A percentile compares a stretch with the other conserved stretches of the same genome.
phyloP scores from a whole-genome alignment of 2,113 vertebrate genomes.

The Eretmochelys imbricata region DNA sequence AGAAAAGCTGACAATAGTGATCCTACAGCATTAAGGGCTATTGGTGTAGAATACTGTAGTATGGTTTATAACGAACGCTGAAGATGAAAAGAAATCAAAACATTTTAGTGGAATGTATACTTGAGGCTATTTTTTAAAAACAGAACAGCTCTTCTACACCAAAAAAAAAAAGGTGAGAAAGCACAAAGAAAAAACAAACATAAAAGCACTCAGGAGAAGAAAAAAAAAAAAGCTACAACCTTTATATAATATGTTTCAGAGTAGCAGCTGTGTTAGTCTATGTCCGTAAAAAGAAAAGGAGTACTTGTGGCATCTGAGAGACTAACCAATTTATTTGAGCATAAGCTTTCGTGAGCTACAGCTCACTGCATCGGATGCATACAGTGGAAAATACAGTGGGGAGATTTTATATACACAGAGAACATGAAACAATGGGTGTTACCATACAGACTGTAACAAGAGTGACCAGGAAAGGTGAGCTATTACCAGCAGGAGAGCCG shows the following conservation, averaged over 20 bases:
- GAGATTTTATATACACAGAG: too few relatives aligned
- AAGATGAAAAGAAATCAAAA: neutral
- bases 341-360: too few relatives aligned
- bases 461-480: too few relatives aligned
- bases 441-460: too few relatives aligned
- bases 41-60: neutral
- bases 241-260: neutral
- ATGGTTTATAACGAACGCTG: neutral
- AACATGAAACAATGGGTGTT: too few relatives aligned
- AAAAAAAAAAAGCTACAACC: neutral
- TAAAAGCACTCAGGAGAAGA: neutral
- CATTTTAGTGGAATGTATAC: neutral
- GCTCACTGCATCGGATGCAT: too few relatives aligned
- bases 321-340: too few relatives aligned
- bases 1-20: neutral
- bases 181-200: neutral
- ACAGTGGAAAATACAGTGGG: too few relatives aligned
- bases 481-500: too few relatives aligned
- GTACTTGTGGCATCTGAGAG: too few relatives aligned
- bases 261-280: too few relatives aligned
- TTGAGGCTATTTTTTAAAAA: neutral
- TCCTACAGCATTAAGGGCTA: neutral
- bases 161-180: neutral
- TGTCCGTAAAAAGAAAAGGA: too few relatives aligned
- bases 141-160: fast-evolving